Percentiles rank a stretch among this genome's conserved stretches.
Conservation (phyloP, 2,113 vertebrate species). For the Aythya baeri region DNA sequence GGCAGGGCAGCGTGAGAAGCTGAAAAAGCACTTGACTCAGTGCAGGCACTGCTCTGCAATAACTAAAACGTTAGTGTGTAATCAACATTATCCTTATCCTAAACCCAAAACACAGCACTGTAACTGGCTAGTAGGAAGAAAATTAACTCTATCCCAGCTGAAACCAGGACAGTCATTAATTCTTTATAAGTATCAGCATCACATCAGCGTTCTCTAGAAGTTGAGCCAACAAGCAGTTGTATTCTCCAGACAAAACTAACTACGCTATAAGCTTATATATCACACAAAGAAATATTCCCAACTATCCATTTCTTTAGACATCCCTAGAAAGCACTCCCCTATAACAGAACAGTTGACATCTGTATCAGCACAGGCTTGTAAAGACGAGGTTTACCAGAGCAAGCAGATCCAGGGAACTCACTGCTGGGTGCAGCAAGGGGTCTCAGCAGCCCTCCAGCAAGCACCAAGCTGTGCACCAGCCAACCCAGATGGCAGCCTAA, state of each 20-base stretch:
- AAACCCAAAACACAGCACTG: too few relatives aligned
- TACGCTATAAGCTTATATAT: rapidly evolving
- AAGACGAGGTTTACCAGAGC: rapidly evolving
- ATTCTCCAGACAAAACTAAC: background rate
- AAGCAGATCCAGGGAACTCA: background rate
- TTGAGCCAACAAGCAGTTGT: background rate
- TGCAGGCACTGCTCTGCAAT: too few relatives aligned
- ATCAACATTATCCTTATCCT: too few relatives aligned
- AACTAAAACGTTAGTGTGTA: too few relatives aligned
- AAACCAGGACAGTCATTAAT: background rate
- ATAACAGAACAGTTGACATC: background rate
- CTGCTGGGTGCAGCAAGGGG: background rate
- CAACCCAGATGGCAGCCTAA: rapidly evolving
- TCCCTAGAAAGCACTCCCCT: background rate
- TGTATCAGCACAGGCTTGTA: rapidly evolving
- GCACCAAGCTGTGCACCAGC: rapidly evolving
- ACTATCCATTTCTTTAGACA: rapidly evolving
- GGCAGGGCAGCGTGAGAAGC: too few relatives aligned
- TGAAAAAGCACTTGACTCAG: too few relatives aligned
- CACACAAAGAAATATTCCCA: background rate
- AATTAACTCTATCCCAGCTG: too few relatives aligned
- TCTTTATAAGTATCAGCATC: background rate
- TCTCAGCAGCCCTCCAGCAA: background rate
- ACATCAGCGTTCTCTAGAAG: background rate
- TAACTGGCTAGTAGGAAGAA: too few relatives aligned